Conservation (phyloP, 2,888 invertebrate species). For the Troides helena region DNA sequence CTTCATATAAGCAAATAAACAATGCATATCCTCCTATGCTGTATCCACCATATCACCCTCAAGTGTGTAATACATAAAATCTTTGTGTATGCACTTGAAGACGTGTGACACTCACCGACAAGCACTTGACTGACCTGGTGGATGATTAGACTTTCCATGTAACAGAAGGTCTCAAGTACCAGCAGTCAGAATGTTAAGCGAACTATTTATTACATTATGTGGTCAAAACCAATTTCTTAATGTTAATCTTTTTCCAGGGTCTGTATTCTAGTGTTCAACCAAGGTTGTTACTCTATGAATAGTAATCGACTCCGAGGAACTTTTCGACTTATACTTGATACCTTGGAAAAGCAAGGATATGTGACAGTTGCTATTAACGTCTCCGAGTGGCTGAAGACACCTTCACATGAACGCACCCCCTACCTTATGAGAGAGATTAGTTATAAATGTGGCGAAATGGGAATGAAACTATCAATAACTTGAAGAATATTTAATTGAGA, state of each 20-base stretch:
- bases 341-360: constrained; percentile 79
- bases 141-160: too few relatives aligned
- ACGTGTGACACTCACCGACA: too few relatives aligned
- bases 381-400: constrained; percentile 74
- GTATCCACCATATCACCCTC: too few relatives aligned
- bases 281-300: constrained; percentile 80
- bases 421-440: constrained; percentile 80
- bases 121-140: too few relatives aligned
- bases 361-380: constrained; percentile 78
- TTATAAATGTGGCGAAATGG: constrained; percentile 73
- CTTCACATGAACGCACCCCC: constrained; percentile 81
- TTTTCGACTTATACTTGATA: constrained; percentile 74
- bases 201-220: too few relatives aligned
- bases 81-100: too few relatives aligned
- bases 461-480: constrained; percentile 56
- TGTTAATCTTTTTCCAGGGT: constrained; percentile 65
- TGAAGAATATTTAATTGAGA: constrained; percentile 38
- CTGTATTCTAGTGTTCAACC: constrained; percentile 76
- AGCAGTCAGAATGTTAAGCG: too few relatives aligned
- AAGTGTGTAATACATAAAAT: too few relatives aligned
- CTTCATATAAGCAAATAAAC: too few relatives aligned
- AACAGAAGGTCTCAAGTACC: too few relatives aligned
- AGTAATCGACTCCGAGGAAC: constrained; percentile 76
- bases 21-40: too few relatives aligned
- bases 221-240: too few relatives aligned